Percentiles rank a stretch among this genome's conserved stretches.
Evolutionary conservation across 2,797 vertebrate species (phyloP).

Genomic region (Trichosurus vulpecula): DNA sequence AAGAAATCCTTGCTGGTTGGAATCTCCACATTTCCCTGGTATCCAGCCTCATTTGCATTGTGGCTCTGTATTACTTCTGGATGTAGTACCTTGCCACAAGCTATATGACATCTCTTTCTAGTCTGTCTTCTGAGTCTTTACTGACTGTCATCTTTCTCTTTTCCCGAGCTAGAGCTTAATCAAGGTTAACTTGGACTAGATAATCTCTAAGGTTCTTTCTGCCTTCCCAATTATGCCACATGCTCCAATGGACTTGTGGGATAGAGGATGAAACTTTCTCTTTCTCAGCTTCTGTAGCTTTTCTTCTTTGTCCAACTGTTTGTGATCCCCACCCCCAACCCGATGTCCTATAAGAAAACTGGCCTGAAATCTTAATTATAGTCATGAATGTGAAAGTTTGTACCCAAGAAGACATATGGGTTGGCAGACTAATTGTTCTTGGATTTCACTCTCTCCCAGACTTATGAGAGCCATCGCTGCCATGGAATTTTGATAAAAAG

Average conservation of each 20-base stretch:
- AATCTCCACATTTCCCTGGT: not conserved
- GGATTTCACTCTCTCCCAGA: not conserved
- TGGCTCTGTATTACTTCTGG: not conserved
- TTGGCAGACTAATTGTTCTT: not conserved
- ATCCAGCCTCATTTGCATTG: not conserved
- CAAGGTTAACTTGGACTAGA: not conserved
- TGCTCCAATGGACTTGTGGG: not conserved
- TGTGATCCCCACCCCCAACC: not conserved
- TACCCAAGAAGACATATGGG: not conserved
- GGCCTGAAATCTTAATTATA: not conserved
- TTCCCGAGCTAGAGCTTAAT: not conserved
- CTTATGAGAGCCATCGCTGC: not conserved
- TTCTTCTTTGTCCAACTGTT: not conserved
- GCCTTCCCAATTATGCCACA: not conserved
- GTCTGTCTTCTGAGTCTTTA: not conserved
- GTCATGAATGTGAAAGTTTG: not conserved
- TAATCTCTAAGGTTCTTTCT: not conserved
- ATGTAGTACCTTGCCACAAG: not conserved
- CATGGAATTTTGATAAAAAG: constrained; percentile 17
- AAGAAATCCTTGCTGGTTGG: not conserved
- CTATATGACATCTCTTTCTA: not conserved
- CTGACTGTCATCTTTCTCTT: not conserved
- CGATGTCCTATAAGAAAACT: not conserved
- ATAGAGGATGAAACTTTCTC: not conserved
- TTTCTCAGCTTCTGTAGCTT: not conserved